phyloP scores from a whole-genome alignment of 2,797 vertebrate species.

The Hippopotamyrus pictus region DNA sequence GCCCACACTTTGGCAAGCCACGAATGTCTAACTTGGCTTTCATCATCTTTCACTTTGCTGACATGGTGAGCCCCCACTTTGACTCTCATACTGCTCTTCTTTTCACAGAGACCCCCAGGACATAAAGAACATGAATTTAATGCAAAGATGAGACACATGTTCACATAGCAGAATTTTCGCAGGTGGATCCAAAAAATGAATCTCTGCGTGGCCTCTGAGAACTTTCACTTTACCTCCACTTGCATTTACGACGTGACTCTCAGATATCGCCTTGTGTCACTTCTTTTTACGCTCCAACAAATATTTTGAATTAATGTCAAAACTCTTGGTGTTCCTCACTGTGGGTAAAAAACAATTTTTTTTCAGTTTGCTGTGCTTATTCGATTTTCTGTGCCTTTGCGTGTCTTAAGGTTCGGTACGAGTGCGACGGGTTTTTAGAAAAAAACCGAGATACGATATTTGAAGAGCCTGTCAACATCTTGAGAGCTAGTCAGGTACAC shows the following conservation, averaged over 20 bases:
- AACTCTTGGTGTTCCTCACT: background rate
- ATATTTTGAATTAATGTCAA: background rate
- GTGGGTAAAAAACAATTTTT: too few species aligned
- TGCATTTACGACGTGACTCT: background rate
- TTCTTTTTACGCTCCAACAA: background rate
- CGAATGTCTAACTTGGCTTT: conserved; percentile 63
- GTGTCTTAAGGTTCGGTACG: conserved; percentile 62
- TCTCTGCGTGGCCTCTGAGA: background rate
- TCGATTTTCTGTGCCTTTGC: background rate
- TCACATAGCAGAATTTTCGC: background rate
- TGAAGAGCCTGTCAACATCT: conserved; percentile 70
- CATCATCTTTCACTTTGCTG: conserved; percentile 67
- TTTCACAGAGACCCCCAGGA: background rate
- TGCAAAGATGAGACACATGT: background rate
- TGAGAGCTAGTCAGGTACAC: conserved; percentile 70
- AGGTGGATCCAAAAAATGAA: background rate
- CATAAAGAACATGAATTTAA: background rate
- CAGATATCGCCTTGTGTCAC: background rate
- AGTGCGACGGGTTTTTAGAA: conserved; percentile 63
- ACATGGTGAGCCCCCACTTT: conserved; percentile 49
- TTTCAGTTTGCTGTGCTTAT: background rate
- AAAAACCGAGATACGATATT: conserved; percentile 71
- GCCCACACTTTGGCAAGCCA: conserved; percentile 64
- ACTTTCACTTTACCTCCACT: background rate
- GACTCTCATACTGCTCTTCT: background rate